These are phyloP conservation scores for Eretmocerus hayati DNA, from an alignment of 2,888 invertebrate species.

Conservation along the genomic window DNA sequence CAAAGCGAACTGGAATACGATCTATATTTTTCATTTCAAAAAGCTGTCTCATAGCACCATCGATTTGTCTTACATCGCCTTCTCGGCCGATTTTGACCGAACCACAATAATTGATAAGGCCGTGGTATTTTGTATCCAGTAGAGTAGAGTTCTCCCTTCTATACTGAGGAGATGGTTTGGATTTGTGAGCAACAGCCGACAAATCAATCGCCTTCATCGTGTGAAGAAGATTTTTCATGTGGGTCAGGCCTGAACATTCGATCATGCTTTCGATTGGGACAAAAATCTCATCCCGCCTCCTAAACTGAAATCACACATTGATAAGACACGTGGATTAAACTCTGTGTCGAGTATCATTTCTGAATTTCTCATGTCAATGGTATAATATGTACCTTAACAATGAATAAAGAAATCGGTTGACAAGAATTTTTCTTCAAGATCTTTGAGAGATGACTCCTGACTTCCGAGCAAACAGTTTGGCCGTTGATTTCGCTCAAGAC, in stretches of 20 bases:
- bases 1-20: slow-evolving; percentile 45
- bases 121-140: slow-evolving; percentile 40
- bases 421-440: slow-evolving; percentile 49
- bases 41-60: slow-evolving; percentile 46
- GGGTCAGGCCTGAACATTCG: slow-evolving; percentile 35
- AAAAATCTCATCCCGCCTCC: slow-evolving; percentile 48
- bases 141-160: slow-evolving; percentile 4
- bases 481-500: slow-evolving; percentile 59
- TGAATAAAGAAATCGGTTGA: slow-evolving; percentile 48
- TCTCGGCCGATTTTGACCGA: slow-evolving; percentile 46
- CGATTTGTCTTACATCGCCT: slow-evolving; percentile 52
- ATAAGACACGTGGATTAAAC: no score
- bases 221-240: slow-evolving; percentile 28
- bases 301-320: no score
- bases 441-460: slow-evolving; percentile 48
- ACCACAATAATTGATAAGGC: slow-evolving; percentile 49
- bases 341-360: no score
- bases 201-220: not conserved
- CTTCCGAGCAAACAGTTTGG: slow-evolving; percentile 46
- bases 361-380: no score
- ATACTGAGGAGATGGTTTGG: slow-evolving; percentile 1
- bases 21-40: slow-evolving; percentile 32
- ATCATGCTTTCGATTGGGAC: slow-evolving; percentile 47
- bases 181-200: no score
- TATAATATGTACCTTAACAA: slow-evolving; percentile 50